Evolutionary conservation across 2,888 invertebrate species (phyloP).

Genomic region (Copidosoma aretas): DNA sequence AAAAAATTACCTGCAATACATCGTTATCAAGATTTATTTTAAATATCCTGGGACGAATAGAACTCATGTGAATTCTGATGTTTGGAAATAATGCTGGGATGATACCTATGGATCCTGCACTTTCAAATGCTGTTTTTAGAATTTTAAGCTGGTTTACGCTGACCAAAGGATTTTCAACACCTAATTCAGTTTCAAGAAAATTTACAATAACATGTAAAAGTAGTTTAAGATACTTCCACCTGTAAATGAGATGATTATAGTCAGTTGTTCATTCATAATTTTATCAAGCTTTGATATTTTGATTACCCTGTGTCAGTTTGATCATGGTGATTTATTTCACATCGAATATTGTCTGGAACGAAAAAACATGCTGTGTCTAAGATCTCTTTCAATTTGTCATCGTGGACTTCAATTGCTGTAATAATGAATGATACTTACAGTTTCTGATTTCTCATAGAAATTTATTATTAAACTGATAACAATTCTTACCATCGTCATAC

Average conservation of each 20-base stretch:
- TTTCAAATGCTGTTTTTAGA: conserved; percentile 70
- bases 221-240: conserved; percentile 48
- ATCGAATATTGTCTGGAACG: conserved; percentile 62
- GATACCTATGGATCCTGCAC: conserved; percentile 72
- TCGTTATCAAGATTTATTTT: conserved; percentile 58
- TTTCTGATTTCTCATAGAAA: conserved; percentile 6
- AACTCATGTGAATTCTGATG: conserved; percentile 66
- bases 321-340: conserved; percentile 56
- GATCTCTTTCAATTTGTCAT: conserved; percentile 50
- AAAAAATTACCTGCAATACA: conserved; percentile 62
- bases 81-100: conserved; percentile 72
- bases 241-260: conserved; percentile 35
- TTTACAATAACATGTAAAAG: conserved; percentile 45
- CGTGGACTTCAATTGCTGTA: conserved; percentile 45
- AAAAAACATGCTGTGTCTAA: conserved; percentile 52
- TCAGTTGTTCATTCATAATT: neutral
- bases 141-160: conserved; percentile 73
- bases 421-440: conserved; percentile 6
- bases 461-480: neutral
- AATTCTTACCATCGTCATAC: conserved; percentile 40
- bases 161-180: conserved; percentile 58
- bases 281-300: neutral
- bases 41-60: conserved; percentile 61
- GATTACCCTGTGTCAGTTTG: conserved; percentile 50
- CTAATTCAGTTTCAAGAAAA: conserved; percentile 40